Evolutionary conservation across 2,113 vertebrate species (phyloP).

Genomic region (Columbina picui): DNA sequence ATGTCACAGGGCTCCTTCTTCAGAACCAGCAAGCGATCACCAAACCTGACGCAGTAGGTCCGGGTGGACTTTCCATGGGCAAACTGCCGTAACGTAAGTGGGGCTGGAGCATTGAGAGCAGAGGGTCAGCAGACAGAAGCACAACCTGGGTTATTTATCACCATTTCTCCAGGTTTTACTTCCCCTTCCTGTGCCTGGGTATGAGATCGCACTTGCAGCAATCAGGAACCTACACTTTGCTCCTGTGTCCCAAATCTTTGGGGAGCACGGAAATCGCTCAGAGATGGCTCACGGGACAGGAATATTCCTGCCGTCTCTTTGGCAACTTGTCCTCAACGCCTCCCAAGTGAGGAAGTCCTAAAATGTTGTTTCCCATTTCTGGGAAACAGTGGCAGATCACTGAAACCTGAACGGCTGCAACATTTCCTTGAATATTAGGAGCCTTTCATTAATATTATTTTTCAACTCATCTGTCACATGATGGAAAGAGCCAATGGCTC

Average conservation of each 20-base stretch:
- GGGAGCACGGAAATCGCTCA: background rate
- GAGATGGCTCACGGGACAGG: background rate
- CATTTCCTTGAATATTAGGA: background rate
- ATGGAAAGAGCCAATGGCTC: background rate
- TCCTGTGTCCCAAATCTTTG: background rate
- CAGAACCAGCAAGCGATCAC: constrained; percentile 72
- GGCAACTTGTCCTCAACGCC: background rate
- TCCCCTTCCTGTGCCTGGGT: background rate
- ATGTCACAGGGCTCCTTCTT: constrained; percentile 75
- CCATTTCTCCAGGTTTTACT: background rate
- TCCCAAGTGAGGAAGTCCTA: background rate
- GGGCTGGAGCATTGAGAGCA: constrained; percentile 62
- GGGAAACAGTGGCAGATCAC: background rate
- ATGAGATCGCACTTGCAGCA: background rate
- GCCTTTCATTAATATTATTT: background rate
- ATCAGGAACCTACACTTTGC: background rate
- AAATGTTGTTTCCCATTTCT: background rate
- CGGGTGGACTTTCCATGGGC: constrained; percentile 61
- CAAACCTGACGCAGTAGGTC: constrained; percentile 72
- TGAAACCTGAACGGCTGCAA: background rate
- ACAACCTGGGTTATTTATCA: background rate
- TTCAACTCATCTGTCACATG: background rate
- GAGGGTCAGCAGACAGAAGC: background rate
- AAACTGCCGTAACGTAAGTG: constrained; percentile 72
- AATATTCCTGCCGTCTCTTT: background rate